Base-by-base conservation (phyloP, 2,797 vertebrate genomes). In the Peromyscus aztecus region DNA sequence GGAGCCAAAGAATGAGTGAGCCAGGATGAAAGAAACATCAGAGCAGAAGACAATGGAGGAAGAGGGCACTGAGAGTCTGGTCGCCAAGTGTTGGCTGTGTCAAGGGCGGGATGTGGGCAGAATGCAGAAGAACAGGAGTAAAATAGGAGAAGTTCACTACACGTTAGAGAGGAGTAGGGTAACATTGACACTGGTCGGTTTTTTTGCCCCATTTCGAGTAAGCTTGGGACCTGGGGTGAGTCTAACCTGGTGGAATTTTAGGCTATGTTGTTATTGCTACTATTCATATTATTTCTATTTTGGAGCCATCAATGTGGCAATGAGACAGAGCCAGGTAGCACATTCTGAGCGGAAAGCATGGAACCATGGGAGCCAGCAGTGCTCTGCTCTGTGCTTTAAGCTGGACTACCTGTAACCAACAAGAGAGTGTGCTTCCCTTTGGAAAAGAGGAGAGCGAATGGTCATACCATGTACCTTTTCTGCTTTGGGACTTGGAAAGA, bases 401-500 rank as follows among this genome's bases (percentile, higher is more conserved):
- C 59, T 57, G 19, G 4, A 27, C 13, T 16, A 6, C 17, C 2
- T 6, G 8, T 27, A 19, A 24, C 4, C 67, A 73, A 37, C n/a
- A 24, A 78, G 52, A 83, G 67, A 65, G 37, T 3, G 0, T n/a
- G 9, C 49, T 49, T 81, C 78, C 80, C 19, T 61, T 55, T 31
- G 14, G 46, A 71, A 63, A 90, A 17, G 17, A 67, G 57, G 6
- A 37, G 4, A 65, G 37, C 6, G 31, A 81, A 57, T 4, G 8
- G 34, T 57, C n/a, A n/a, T 13, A 31, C 7, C 40, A 3, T 78
- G 2, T 17, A 2, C 46, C 21, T 69, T 81, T 82, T 78, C 49
- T 88, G 43, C 65, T 90, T 84, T 78, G 82, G 71, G 55, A 76
- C 81, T 86, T 87, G 67, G 76, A 92, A 73, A 96, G 77, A 27